These are phyloP conservation scores for Sebastes schlegelii DNA, from an alignment of 2,113 vertebrate genomes.

Conservation along the genomic window DNA sequence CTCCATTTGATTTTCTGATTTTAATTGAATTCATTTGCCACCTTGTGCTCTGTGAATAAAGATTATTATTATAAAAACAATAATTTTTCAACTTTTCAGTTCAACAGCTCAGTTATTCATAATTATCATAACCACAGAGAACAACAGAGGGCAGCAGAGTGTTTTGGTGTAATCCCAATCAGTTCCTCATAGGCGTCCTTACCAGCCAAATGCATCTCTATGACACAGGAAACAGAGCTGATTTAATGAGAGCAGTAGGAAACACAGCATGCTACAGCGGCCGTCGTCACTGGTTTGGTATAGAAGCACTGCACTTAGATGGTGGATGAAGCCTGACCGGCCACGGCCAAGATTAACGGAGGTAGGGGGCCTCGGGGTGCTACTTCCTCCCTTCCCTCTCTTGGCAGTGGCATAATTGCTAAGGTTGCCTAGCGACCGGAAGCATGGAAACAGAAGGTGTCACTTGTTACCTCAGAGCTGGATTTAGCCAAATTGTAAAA, in stretches of 20 bases:
- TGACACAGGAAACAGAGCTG: constrained; percentile 45
- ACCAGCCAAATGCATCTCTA: constrained; percentile 25
- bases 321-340: constrained; percentile 57
- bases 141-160: constrained; percentile 82
- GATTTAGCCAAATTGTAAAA: constrained; percentile 82
- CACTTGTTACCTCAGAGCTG: constrained; percentile 83
- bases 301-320: constrained; percentile 60
- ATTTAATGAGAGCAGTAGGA: constrained; percentile 68
- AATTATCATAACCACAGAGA: not conserved
- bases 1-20: not conserved
- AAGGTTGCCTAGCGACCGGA: constrained; percentile 84
- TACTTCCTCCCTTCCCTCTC: constrained; percentile 78
- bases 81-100: not conserved
- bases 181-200: constrained; percentile 7
- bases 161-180: constrained; percentile 7
- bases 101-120: not conserved
- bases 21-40: not conserved
- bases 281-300: constrained; percentile 62
- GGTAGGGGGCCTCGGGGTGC: constrained; percentile 69
- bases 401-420: constrained; percentile 78
- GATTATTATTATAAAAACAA: not conserved
- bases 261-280: constrained; percentile 45
- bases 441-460: constrained; percentile 84
- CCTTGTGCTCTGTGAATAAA: not conserved
- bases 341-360: constrained; percentile 65